These are phyloP conservation scores for Limnothrissa miodon DNA, from an alignment of 2,113 vertebrate species.

Conservation along the genomic window DNA sequence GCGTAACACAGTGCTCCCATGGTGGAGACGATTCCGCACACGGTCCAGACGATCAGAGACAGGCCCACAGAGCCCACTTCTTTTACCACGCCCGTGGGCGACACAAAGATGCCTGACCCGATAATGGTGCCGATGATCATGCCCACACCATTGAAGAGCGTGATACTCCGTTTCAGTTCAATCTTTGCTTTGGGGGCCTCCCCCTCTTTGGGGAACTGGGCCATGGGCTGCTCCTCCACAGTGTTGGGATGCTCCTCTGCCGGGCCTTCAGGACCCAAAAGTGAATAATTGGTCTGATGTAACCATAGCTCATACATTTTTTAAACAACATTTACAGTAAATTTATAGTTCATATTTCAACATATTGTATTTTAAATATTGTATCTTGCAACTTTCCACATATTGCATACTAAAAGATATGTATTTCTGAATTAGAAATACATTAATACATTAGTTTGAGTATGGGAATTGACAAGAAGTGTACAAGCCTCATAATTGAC, in stretches of 20 bases:
- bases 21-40: constrained; percentile 69
- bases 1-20: constrained; percentile 74
- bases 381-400: too few species aligned
- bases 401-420: too few species aligned
- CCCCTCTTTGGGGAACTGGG: neutral
- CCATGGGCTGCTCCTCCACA: constrained; percentile 3
- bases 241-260: neutral
- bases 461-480: too few species aligned
- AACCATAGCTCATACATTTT: too few species aligned
- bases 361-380: too few species aligned
- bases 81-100: constrained; percentile 68
- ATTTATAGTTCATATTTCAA: too few species aligned
- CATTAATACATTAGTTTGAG: too few species aligned
- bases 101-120: constrained; percentile 72
- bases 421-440: too few species aligned
- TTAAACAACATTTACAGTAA: too few species aligned
- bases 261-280: neutral
- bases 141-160: constrained; percentile 70
- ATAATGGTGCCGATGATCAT: constrained; percentile 77
- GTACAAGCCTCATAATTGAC: too few species aligned
- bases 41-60: constrained; percentile 67
- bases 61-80: constrained; percentile 68
- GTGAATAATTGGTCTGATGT: neutral
- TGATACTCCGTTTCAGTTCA: constrained; percentile 70
- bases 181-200: constrained; percentile 55